Evolutionary conservation across 1,140 invertebrate genomes (phyloP).

Genomic region (Cotesia chilonis): DNA sequence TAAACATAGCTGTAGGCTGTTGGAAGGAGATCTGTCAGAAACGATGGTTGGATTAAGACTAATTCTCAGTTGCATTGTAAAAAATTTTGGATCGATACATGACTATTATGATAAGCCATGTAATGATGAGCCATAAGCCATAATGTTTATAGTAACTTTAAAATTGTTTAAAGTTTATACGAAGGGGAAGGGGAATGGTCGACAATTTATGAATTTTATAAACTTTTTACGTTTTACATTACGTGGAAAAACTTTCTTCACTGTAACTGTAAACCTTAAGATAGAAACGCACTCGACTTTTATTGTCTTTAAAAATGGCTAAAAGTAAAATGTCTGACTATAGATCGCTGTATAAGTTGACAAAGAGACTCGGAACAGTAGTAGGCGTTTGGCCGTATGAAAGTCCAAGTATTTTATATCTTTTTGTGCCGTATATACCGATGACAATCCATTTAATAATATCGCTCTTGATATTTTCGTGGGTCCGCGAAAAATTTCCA

Average conservation of each 20-base stretch:
- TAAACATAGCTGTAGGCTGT: no score
- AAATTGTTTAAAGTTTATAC: no score
- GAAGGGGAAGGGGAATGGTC: no score
- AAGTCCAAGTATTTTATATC: neutral
- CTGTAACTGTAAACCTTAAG: neutral
- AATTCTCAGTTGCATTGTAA: neutral
- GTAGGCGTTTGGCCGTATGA: neutral
- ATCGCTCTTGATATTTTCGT: neutral
- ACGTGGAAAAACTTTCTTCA: no score
- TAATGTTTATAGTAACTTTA: no score
- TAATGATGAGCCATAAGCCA: neutral
- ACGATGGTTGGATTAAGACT: neutral
- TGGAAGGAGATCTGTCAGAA: no score
- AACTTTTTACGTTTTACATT: no score
- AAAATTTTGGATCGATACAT: neutral
- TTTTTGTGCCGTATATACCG: neutral
- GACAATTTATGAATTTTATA: no score
- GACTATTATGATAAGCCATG: neutral
- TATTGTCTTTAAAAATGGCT: no score
- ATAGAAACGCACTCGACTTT: no score
- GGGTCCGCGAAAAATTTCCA: neutral
- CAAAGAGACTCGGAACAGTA: neutral
- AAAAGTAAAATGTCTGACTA: constrained; percentile 3
- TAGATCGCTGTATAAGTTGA: neutral
- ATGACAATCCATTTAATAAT: neutral